phyloP scores from a whole-genome alignment of 2,888 invertebrate species.

The Drosophila picticornis region DNA sequence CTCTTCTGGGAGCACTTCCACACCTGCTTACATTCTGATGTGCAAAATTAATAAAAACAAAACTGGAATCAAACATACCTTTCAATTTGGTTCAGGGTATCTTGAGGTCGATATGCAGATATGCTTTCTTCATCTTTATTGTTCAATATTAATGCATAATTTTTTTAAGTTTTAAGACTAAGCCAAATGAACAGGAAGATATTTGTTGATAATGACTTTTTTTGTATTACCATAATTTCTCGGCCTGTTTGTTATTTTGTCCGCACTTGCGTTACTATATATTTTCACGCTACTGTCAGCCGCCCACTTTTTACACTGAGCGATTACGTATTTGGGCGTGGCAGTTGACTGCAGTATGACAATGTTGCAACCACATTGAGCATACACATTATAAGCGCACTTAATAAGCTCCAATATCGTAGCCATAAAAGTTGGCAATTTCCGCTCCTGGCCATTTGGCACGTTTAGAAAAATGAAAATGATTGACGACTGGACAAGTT shows the following conservation, averaged over 20 bases:
- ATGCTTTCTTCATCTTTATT: neutral
- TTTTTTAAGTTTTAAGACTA: neutral
- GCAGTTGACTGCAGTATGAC: constrained; percentile 7
- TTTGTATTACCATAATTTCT: neutral
- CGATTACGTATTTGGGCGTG: constrained; percentile 32
- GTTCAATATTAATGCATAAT: neutral
- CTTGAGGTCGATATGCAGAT: neutral
- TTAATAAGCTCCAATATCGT: constrained; percentile 40
- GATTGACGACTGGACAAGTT: constrained; percentile 60
- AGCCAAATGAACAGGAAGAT: constrained; percentile 5
- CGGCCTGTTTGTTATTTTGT: constrained; percentile 4
- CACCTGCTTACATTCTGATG: too few species aligned
- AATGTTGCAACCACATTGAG: constrained; percentile 45
- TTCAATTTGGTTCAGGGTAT: too few species aligned
- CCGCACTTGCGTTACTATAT: neutral
- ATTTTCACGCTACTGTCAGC: constrained; percentile 4
- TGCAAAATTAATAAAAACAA: too few species aligned
- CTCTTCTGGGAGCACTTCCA: too few species aligned
- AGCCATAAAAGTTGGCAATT: constrained; percentile 62
- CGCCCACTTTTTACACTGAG: constrained; percentile 23
- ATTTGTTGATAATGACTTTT: neutral
- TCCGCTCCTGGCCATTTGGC: constrained; percentile 71
- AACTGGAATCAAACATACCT: too few species aligned
- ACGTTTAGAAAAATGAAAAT: constrained; percentile 73
- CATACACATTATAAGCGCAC: constrained; percentile 18